Evolutionary conservation across 2,888 invertebrate species (phyloP).

Genomic region (Himalopsyche japonica): DNA sequence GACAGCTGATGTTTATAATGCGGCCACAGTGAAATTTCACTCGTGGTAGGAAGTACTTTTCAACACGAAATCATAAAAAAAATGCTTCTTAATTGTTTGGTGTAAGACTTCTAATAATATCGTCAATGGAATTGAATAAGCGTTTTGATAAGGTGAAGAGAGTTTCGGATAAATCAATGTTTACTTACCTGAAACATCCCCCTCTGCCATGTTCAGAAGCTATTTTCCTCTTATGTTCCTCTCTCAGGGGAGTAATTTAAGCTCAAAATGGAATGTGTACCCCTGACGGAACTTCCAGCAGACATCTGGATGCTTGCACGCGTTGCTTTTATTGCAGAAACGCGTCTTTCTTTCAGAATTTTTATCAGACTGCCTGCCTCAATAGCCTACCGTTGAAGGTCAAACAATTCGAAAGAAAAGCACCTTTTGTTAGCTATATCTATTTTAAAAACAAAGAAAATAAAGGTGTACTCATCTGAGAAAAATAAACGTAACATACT

Average conservation of each 20-base stretch:
- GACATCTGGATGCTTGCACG: not conserved
- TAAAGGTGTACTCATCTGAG: no score
- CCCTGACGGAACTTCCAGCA: not conserved
- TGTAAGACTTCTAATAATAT: not conserved
- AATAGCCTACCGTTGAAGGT: not conserved
- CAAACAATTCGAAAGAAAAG: not conserved
- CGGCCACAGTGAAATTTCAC: no score
- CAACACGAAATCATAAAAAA: no score
- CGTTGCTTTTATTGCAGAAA: not conserved
- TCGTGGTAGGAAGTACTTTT: no score
- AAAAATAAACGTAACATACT: no score
- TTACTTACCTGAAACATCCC: not conserved
- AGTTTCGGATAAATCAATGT: not conserved
- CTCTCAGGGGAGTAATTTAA: not conserved
- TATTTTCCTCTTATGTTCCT: not conserved
- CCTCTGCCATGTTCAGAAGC: not conserved
- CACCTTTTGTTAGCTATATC: not conserved
- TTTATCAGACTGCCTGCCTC: not conserved
- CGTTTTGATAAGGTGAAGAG: not conserved
- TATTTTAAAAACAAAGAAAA: not conserved
- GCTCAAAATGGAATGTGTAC: not conserved
- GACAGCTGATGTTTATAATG: no score
- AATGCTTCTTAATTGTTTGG: no score
- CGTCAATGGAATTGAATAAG: not conserved
- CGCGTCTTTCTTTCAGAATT: not conserved